Conservation (phyloP, 2,888 invertebrate species). For the Euzetes globulus region DNA sequence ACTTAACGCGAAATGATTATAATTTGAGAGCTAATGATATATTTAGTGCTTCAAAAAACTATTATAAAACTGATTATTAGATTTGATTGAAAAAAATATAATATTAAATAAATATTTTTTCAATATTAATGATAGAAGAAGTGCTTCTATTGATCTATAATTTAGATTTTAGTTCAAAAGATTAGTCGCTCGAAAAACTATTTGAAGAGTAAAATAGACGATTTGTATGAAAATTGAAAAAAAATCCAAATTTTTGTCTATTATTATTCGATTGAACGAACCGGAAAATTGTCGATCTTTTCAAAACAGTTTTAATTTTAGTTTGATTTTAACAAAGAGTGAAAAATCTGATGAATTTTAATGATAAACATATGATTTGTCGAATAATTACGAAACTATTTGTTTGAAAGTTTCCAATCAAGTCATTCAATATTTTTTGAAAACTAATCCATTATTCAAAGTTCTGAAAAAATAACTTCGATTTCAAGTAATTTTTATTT, state of each 20-base stretch:
- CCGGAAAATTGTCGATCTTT: not conserved
- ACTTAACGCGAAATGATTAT: too few species aligned
- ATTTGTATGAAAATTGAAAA: slow-evolving; percentile 2
- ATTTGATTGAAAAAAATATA: too few species aligned
- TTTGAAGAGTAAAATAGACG: not conserved
- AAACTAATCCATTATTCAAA: not conserved
- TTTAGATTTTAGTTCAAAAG: not conserved
- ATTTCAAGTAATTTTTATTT: not conserved
- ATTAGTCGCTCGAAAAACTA: not conserved
- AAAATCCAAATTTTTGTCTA: not conserved
- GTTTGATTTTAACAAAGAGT: slow-evolving; percentile 4
- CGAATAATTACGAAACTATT: not conserved
- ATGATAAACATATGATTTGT: not conserved
- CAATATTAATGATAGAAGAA: not conserved
- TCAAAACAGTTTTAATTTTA: not conserved
- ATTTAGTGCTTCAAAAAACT: too few species aligned
- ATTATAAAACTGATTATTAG: too few species aligned
- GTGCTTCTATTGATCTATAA: not conserved
- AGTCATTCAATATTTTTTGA: not conserved
- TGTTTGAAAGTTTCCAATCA: not conserved
- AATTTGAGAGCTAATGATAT: too few species aligned
- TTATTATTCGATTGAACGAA: not conserved
- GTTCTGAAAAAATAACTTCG: not conserved
- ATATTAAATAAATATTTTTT: too few species aligned
- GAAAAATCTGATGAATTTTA: not conserved